Base-by-base conservation (phyloP, 30 jellyfish, hydroid and myxozoan genomes). In the Turritopsis dohrnii region DNA sequence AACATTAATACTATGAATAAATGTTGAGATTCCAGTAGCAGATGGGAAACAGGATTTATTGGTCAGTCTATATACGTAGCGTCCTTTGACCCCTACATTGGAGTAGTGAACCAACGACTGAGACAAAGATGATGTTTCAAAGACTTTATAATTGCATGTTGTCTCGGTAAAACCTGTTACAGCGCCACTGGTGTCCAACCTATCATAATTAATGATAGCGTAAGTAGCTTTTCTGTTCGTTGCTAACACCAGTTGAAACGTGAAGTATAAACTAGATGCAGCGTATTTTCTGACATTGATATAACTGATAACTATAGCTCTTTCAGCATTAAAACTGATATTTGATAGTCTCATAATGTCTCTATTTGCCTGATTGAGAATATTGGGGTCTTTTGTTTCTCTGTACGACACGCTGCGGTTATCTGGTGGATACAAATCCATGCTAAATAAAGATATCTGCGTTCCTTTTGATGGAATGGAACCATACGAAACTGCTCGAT, bases 181-280 rank as follows among this genome's bases (percentile, higher is more conserved):
- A 23, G 77, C 77, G 28, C 17, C 9, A 7, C 77, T 19, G 22
- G 31, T 69, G 19, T 69, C 77, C 77, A 69, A 27, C 19, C 22
- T 69, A 7, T 69, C 77, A 27, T 69, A 69, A 69, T 69, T 69
- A 17, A 69, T 69, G 77, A 69, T 69, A 27, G 77, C 77, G 22
- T 69, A 69, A 27, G 77, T 69, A 19, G 19, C 28, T 8, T 69
- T 69, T 19, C 77, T 21, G 0, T 69, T 27, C 19, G 77, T 19
- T 7, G 77, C 30, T 19, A 69, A n/a, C 0, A 69, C 77, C 9
- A 27, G 31, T 69, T 69, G 77, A 21, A 69, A 69, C 0, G 77
- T 69, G 30, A 7, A 9, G 9, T 27, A n/a, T 7, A 0, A 7
- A 1, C 17, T 7, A 7, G 77, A 19, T 0, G 22, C 0, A 13